Evolutionary conservation across 2,888 invertebrate species (phyloP).

Genomic region (Noctua janthina): DNA sequence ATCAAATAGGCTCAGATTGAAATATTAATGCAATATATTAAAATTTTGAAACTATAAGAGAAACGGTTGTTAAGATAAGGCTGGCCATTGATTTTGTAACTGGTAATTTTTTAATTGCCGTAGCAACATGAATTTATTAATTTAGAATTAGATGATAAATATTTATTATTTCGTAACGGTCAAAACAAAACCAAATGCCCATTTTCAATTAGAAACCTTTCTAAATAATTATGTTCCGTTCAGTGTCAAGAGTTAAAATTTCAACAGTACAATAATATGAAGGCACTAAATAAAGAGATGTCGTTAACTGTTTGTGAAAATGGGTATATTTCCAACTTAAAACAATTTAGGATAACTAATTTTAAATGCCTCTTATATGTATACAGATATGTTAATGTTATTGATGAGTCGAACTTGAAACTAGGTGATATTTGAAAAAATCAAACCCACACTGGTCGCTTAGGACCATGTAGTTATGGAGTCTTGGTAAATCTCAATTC

Average conservation of each 20-base stretch:
- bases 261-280: background rate
- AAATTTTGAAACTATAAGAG: conserved; percentile 10
- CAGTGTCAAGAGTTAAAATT: background rate
- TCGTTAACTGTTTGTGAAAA: background rate
- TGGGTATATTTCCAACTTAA: background rate
- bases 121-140: background rate
- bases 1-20: conserved; percentile 11
- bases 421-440: background rate
- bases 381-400: background rate
- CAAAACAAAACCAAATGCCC: background rate
- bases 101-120: background rate
- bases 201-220: background rate
- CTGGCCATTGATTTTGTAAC: conserved; percentile 1
- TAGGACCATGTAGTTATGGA: background rate
- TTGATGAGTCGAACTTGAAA: background rate
- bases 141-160: background rate
- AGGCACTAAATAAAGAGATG: background rate
- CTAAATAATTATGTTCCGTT: background rate
- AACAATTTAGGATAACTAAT: background rate
- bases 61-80: conserved; percentile 16
- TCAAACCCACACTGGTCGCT: background rate
- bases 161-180: background rate
- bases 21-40: background rate
- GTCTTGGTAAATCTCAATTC: conserved; percentile 20
- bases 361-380: background rate